Evolutionary conservation across 2,797 vertebrate species (phyloP).

Genomic region (Enteromius trimaculatus): DNA sequence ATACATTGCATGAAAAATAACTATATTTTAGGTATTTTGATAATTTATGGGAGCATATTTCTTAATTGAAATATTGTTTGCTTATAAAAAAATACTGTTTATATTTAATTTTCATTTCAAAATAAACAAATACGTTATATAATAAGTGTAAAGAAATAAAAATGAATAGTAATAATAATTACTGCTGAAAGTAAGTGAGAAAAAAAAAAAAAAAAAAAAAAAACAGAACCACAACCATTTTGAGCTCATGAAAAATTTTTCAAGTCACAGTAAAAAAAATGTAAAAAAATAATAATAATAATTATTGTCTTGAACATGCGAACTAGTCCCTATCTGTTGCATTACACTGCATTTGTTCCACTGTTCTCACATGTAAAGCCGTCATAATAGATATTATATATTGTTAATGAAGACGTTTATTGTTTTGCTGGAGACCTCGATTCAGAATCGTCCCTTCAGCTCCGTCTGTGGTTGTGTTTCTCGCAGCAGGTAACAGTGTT

Average conservation of each 20-base stretch:
- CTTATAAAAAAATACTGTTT: not conserved
- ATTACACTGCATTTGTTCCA: not conserved
- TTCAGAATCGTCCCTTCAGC: not conserved
- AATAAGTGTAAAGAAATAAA: not conserved
- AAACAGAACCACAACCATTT: too few relatives aligned
- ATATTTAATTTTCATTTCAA: not conserved
- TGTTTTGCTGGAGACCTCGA: not conserved
- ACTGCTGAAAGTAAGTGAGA: too few relatives aligned
- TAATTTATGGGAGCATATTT: not conserved
- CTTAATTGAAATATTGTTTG: too few relatives aligned
- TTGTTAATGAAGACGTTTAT: not conserved
- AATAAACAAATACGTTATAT: not conserved
- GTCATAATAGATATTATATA: not conserved
- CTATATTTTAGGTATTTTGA: not conserved
- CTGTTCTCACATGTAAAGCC: not conserved
- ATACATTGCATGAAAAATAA: not conserved
- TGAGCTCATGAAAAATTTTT: too few relatives aligned
- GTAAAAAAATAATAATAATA: too few relatives aligned
- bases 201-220: too few relatives aligned
- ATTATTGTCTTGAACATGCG: too few relatives aligned
- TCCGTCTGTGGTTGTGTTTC: not conserved
- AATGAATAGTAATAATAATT: too few relatives aligned
- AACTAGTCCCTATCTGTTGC: too few relatives aligned
- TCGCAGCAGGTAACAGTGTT: conserved; percentile 8
- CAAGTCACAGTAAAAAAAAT: too few relatives aligned